Percentiles rank a stretch among this genome's conserved stretches.
Evolutionary conservation across 1,140 invertebrate species (phyloP).

Genomic region (Macrobrachium nipponense): DNA sequence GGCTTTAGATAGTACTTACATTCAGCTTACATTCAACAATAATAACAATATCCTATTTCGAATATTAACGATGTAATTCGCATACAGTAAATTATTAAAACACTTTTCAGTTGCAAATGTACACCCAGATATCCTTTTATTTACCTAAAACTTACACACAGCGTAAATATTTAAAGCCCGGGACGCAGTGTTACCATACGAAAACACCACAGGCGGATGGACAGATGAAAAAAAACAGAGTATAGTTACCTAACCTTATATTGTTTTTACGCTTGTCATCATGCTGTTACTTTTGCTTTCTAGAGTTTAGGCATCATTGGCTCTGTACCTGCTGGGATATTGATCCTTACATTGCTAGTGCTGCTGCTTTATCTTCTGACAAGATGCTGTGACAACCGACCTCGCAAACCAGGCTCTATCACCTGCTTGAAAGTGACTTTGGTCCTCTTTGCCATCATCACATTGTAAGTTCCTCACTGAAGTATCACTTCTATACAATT

Average conservation of each 20-base stretch:
- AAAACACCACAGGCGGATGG: no score
- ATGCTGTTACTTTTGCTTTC: constrained; percentile 23
- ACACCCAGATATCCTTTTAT: no score
- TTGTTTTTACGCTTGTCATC: neutral
- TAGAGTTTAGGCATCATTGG: constrained; percentile 89
- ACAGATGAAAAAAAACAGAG: no score
- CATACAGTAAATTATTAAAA: no score
- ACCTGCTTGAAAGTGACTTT: constrained; percentile 88
- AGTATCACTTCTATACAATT: neutral
- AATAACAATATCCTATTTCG: no score
- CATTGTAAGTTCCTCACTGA: constrained; percentile 59
- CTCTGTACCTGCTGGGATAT: constrained; percentile 86
- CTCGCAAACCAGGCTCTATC: constrained; percentile 84
- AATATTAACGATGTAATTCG: no score
- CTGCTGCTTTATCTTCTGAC: constrained; percentile 91
- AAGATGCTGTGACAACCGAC: constrained; percentile 91
- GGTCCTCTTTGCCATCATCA: constrained; percentile 75
- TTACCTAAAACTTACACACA: no score
- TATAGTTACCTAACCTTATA: neutral
- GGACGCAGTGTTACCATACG: no score
- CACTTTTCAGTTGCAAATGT: no score
- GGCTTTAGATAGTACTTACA: no score
- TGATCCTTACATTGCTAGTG: constrained; percentile 88
- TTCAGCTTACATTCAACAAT: no score
- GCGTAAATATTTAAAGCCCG: no score